Base-by-base conservation (phyloP, 2,888 invertebrate genomes). In the Pseudococcus jackbeardsleyi region DNA sequence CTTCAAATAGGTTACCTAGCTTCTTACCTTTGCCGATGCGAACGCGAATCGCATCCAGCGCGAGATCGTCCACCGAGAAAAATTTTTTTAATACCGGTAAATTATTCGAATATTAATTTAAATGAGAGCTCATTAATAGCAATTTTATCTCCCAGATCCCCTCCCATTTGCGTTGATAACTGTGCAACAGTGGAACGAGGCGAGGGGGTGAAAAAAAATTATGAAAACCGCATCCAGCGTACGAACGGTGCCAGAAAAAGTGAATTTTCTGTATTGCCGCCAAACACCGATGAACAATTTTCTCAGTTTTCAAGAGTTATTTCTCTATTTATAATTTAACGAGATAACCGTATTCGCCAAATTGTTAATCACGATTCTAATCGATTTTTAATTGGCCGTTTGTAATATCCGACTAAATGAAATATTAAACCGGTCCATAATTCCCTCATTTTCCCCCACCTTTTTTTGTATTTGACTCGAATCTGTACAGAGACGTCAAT, bases 1-100 rank as follows among this genome's bases (percentile, higher is more conserved):
- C 11, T 19, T 87, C 87, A 87, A 87, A 87, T 87, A 87, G 87
- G 87, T 87, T 87, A 87, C 87, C 87, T 87, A 86, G 86, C 86
- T 85, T 48, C 59, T 85, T 86, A 86, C 86, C 86, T 86, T 86
- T 79, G 79, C 79, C 22, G 4, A 15, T 15, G 42, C 79, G 79
- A 17, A 15, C 39, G 39, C 46, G 46, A 12, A 39, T 33, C 17
- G 77, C 77, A 39, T 33, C 77, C 9, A 42, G 42, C 42, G 39
- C 79, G 26, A 33, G 7, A 26, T 19, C 26, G n/a, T 79, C 79
- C 5, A 7, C 4, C 7, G n/a, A 15, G 42, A 72, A 72, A 68
- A 72, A 59, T 19, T 42, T 42, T 79, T 85, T 54, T 85, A 85
- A 59, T 85, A 54, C 85, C 22, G 39, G 39, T 85, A 85, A 85